A percentile compares a stretch with the other conserved stretches of the same genome.
phyloP scores from a whole-genome alignment of 2,113 vertebrate species.

The Martes martes region DNA sequence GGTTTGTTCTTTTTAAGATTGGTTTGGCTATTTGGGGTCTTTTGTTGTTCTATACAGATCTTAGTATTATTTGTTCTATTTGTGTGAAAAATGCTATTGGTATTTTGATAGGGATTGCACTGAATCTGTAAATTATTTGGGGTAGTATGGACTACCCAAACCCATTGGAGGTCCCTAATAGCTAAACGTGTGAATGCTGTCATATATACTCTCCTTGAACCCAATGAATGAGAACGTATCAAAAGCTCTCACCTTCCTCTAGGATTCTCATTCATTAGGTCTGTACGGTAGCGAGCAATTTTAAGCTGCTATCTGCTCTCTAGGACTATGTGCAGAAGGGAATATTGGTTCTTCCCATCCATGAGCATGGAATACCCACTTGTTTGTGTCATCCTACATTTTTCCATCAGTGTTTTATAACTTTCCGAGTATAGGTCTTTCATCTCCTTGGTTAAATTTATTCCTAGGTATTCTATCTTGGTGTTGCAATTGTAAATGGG shows the following conservation, averaged over 20 bases:
- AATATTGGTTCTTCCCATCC: background rate
- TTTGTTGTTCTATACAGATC: background rate
- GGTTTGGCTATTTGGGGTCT: background rate
- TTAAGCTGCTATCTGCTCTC: background rate
- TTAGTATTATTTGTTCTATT: background rate
- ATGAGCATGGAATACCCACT: background rate
- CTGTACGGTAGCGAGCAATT: background rate
- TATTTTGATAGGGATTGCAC: background rate
- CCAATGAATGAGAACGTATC: background rate
- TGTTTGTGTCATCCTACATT: background rate
- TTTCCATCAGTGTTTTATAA: background rate
- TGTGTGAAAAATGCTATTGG: background rate
- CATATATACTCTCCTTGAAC: background rate
- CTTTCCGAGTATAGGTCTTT: background rate
- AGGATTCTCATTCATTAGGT: background rate
- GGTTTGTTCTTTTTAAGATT: background rate
- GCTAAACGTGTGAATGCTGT: background rate
- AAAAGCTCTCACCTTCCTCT: background rate
- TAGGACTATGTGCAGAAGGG: background rate
- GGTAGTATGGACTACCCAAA: background rate
- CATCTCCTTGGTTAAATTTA: background rate
- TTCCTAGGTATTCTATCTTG: background rate
- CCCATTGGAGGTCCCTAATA: background rate
- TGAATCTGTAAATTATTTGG: background rate
- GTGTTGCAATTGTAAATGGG: background rate